These are phyloP conservation scores for Macroteleia sp. DNA, from an alignment of 2,888 invertebrate genomes.

Conservation along the genomic window DNA sequence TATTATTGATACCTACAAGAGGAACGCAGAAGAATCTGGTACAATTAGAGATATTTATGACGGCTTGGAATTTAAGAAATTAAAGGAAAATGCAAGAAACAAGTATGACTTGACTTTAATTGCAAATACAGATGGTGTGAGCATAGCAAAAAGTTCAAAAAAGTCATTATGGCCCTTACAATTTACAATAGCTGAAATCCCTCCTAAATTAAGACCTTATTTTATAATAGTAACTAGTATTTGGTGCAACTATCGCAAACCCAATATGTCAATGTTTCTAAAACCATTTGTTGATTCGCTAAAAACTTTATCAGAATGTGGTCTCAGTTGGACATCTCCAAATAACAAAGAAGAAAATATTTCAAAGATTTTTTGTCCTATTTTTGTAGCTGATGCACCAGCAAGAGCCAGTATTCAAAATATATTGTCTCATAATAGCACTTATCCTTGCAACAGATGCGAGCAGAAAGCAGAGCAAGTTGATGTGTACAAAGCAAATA, in stretches of 20 bases:
- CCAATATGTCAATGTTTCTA: slow-evolving; percentile 1
- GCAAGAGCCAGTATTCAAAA: neutral
- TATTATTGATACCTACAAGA: no score
- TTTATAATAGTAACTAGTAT: neutral
- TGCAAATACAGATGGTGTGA: slow-evolving; percentile 13
- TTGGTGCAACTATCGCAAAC: neutral
- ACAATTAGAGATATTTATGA: neutral
- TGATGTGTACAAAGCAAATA: neutral
- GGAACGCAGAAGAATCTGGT: no score
- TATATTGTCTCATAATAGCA: neutral
- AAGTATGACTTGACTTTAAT: slow-evolving; percentile 16
- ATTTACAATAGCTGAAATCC: slow-evolving; percentile 2
- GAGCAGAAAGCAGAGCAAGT: neutral
- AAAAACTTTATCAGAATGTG: neutral
- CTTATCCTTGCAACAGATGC: slow-evolving; percentile 1
- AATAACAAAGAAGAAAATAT: neutral
- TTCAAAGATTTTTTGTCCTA: neutral
- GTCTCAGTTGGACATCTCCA: slow-evolving; percentile 1
- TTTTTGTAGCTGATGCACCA: slow-evolving; percentile 9
- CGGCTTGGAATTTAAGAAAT: neutral
- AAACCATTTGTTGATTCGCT: slow-evolving; percentile 2
- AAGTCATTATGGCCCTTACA: slow-evolving; percentile 18
- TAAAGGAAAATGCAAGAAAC: neutral
- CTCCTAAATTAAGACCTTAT: neutral
- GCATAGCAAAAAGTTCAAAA: neutral